These are phyloP conservation scores for Tenthredo notha DNA, from an alignment of 2,888 invertebrate species.

Conservation along the genomic window DNA sequence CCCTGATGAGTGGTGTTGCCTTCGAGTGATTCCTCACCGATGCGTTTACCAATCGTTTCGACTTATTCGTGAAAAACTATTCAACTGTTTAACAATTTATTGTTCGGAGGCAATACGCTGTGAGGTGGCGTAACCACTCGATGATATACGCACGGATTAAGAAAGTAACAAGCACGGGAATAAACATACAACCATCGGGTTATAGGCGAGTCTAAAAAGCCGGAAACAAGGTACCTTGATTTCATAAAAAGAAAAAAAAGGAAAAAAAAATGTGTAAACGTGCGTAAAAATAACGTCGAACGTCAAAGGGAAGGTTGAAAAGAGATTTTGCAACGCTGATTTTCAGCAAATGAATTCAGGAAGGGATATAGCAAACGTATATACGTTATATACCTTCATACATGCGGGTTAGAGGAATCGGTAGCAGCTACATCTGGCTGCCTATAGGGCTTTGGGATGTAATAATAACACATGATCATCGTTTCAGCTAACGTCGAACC, in stretches of 20 bases:
- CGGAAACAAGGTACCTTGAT: neutral
- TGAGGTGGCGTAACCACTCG: slow-evolving; percentile 19
- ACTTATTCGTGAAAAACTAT: slow-evolving; percentile 50
- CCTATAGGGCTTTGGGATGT: neutral
- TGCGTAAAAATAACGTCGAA: neutral
- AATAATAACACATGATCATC: slow-evolving; percentile 49
- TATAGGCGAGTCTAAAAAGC: neutral
- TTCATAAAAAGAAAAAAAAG: neutral
- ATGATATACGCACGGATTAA: slow-evolving; percentile 35
- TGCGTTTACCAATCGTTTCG: slow-evolving; percentile 10
- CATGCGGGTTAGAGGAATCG: neutral
- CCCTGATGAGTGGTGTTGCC: slow-evolving; percentile 16
- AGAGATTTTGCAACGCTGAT: neutral
- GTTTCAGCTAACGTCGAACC: slow-evolving; percentile 32
- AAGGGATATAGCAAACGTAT: slow-evolving; percentile 2
- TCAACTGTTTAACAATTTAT: slow-evolving; percentile 21
- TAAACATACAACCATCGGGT: neutral
- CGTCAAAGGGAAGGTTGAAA: neutral
- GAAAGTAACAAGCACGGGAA: slow-evolving; percentile 2
- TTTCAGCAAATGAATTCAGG: slow-evolving; percentile 33
- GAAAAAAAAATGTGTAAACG: neutral
- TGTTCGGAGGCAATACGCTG: slow-evolving; percentile 28
- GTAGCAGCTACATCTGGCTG: slow-evolving; percentile 41
- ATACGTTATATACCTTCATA: neutral
- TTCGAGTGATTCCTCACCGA: slow-evolving; percentile 11